Evolutionary conservation across 2,888 invertebrate genomes (phyloP), one percentile per base, ranked within the genome.

Genomic region (Leptinotarsa tumamoca): DNA sequence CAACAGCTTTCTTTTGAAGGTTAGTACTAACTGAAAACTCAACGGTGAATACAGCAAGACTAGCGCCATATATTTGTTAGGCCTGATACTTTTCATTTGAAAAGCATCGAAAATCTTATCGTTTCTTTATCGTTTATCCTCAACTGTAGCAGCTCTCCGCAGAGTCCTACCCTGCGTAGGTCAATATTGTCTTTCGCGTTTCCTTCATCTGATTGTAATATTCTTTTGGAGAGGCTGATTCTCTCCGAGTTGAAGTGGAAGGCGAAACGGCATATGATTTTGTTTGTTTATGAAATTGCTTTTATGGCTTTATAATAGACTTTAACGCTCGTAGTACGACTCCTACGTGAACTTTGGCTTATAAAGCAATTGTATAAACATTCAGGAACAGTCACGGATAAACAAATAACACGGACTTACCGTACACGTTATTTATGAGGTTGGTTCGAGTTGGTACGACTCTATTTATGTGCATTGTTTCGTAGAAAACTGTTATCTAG

Each of bases 281-380:
- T 71, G 68, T 71, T 74, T 71, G 74, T 67, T 71, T 74, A 74
- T 4, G 71, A 52, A 71, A 74, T 74, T 74, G 74, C 74, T 74
- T 74, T 74, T 74, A 68, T 71, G 67, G 61, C 52, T 74, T 74
- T 68, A 61, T 71, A 71, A 74, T 74, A 21, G 51, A 43, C 49
- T 33, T 71, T 18, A 58, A 70, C 21, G 74, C 54, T 50, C 49
- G 49, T 70, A 14, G 33, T 63, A 43, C 63, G 17, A 33, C 50
- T 70, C 63, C 63, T 63, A 63, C 63, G 63, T 63, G 63, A 63
- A 63, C 63, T 63, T 69, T 69, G 14, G 56, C 69, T 43, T 70
- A 70, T 70, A 70, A 70, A 70, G 70, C 27, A 56, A 70, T 58
- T 58, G 70, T 58, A 70, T 58, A 70, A 70, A 58, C 70, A 58